A percentile compares a stretch with the other conserved stretches of the same genome.
Conservation (phyloP, 2,797 vertebrate genomes). For the Pseudopleuronectes americanus region DNA sequence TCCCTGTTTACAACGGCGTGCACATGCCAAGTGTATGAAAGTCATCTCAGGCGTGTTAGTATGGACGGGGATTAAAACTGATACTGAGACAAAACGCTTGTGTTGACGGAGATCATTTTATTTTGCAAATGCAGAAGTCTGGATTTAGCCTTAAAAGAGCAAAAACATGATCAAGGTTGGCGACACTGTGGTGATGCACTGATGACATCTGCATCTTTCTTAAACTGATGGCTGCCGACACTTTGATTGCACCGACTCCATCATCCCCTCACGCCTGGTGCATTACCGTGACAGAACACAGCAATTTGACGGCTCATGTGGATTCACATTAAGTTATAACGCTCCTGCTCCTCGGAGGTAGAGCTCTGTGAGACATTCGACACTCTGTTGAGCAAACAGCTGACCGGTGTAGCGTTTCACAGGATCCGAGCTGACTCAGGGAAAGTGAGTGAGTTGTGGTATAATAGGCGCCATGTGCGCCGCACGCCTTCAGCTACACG, state of each 20-base stretch:
- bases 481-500: conserved; percentile 59
- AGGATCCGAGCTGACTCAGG: conserved; percentile 27
- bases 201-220: conserved; percentile 61
- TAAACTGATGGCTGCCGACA: conserved; percentile 63
- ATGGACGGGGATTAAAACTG: no score
- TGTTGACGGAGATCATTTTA: no score
- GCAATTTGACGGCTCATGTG: conserved; percentile 12
- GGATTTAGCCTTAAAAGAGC: not conserved
- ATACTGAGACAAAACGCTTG: no score
- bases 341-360: conserved; percentile 22
- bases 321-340: conserved; percentile 34
- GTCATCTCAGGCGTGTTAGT: no score
- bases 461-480: conserved; percentile 52
- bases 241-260: conserved; percentile 38
- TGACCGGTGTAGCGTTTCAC: conserved; percentile 43
- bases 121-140: no score
- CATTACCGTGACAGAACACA: conserved; percentile 14
- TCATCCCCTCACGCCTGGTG: conserved; percentile 35
- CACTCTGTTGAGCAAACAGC: conserved; percentile 35
- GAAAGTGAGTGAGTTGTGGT: conserved; percentile 33
- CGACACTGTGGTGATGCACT: not conserved
- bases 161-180: conserved; percentile 50
- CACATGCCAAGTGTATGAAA: no score
- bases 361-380: conserved; percentile 24
- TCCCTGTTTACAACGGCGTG: no score